A percentile compares a stretch with the other conserved stretches of the same genome.
Conservation (phyloP, 2,797 vertebrate genomes). For the Catamblyrhynchus diadema region DNA sequence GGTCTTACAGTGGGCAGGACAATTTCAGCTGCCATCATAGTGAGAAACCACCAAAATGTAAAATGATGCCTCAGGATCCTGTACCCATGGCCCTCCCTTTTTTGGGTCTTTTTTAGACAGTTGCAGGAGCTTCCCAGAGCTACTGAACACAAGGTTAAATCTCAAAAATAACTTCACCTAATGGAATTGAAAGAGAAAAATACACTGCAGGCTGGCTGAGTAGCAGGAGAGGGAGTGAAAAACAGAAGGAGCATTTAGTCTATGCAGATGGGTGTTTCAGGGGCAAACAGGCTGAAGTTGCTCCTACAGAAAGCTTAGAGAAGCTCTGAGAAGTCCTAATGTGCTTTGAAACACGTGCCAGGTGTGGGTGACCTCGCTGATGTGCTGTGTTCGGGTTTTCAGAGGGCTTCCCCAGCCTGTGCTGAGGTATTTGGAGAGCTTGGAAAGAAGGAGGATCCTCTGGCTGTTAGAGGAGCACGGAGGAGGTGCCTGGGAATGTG, state of each 20-base stretch:
- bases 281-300: neutral
- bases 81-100: neutral
- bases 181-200: neutral
- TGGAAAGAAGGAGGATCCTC: neutral
- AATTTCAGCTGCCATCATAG: neutral
- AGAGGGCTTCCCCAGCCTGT: neutral
- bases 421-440: neutral
- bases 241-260: neutral
- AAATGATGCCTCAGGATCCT: neutral
- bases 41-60: slow-evolving; percentile 44
- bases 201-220: neutral
- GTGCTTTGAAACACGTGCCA: neutral
- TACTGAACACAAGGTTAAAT: neutral
- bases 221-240: neutral
- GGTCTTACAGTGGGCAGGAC: neutral
- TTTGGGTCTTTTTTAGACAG: neutral
- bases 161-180: neutral
- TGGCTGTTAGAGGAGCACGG: neutral
- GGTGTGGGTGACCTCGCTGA: neutral
- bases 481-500: neutral
- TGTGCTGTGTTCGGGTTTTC: neutral
- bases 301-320: neutral
- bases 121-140: neutral
- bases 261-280: neutral
- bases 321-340: neutral